Conservation (phyloP, 2,113 vertebrate species). For the Phalacrocorax aristotelis region DNA sequence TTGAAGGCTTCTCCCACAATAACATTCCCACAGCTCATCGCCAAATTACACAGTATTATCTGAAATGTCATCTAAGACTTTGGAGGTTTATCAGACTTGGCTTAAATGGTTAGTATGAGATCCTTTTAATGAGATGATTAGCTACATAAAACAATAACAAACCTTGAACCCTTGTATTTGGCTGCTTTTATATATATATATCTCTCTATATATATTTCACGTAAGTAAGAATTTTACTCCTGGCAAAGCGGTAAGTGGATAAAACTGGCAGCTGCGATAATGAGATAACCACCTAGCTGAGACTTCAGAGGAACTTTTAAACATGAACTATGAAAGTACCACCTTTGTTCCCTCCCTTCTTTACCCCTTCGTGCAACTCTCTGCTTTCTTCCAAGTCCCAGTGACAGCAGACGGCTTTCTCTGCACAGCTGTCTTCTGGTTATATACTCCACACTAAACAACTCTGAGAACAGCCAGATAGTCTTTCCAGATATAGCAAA, state of each 20-base stretch:
- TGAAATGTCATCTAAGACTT: conserved; percentile 4
- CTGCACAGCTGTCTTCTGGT: not conserved
- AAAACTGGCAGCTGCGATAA: conserved; percentile 7
- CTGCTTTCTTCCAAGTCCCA: not conserved
- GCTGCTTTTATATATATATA: not conserved
- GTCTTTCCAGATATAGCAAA: not conserved
- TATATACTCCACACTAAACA: not conserved
- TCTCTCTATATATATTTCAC: not conserved
- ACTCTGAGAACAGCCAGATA: not conserved
- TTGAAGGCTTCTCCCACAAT: conserved; percentile 4
- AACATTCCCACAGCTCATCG: not conserved
- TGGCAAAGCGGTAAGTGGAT: not conserved
- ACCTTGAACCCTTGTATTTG: not conserved
- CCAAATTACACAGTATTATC: conserved; percentile 10
- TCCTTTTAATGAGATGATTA: conserved; percentile 3
- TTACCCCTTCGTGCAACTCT: not conserved
- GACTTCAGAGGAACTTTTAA: not conserved
- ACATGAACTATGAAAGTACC: not conserved
- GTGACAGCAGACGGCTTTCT: not conserved
- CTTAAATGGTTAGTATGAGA: not conserved
- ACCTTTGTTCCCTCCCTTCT: not conserved
- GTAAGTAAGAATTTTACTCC: not conserved
- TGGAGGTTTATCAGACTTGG: not conserved
- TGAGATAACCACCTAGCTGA: not conserved
- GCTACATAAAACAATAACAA: not conserved